These are phyloP conservation scores for Catocala nupta DNA, from an alignment of 2,888 invertebrate species.

Conservation along the genomic window DNA sequence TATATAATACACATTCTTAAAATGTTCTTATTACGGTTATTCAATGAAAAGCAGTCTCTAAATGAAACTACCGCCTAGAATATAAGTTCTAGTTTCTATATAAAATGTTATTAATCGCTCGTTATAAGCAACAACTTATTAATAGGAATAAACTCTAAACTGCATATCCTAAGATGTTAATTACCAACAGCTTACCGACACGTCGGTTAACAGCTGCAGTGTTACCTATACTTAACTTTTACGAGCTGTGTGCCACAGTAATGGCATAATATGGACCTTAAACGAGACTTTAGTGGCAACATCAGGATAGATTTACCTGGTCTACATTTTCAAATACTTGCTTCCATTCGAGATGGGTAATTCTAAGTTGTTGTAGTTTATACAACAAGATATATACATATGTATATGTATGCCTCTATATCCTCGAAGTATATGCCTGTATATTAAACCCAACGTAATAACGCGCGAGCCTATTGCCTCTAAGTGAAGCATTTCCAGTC, in stretches of 20 bases:
- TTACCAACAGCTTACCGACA: slow-evolving; percentile 10
- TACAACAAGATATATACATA: too few species aligned
- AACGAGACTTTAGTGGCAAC: slow-evolving; percentile 5
- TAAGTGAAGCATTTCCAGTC: too few species aligned
- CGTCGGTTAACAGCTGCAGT: slow-evolving; percentile 23
- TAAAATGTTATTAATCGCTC: background rate
- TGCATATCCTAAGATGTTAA: slow-evolving; percentile 14
- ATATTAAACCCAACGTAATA: too few species aligned
- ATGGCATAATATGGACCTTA: slow-evolving; percentile 13
- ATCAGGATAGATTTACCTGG: slow-evolving; percentile 3
- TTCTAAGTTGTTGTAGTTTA: too few species aligned
- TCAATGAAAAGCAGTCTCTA: too few species aligned
- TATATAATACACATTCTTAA: too few species aligned
- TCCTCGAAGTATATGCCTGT: too few species aligned
- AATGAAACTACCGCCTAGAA: too few species aligned
- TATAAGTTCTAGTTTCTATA: too few species aligned
- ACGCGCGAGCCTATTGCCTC: too few species aligned
- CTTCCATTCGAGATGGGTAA: background rate
- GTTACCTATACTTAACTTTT: slow-evolving; percentile 23
- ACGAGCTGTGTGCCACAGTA: slow-evolving; percentile 9
- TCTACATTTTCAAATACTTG: background rate
- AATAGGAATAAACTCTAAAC: background rate
- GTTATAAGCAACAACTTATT: background rate
- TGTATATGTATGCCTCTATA: too few species aligned
- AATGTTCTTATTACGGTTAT: too few species aligned